phyloP scores from a whole-genome alignment of 2,797 vertebrate species.

The Scolopax rusticola region DNA sequence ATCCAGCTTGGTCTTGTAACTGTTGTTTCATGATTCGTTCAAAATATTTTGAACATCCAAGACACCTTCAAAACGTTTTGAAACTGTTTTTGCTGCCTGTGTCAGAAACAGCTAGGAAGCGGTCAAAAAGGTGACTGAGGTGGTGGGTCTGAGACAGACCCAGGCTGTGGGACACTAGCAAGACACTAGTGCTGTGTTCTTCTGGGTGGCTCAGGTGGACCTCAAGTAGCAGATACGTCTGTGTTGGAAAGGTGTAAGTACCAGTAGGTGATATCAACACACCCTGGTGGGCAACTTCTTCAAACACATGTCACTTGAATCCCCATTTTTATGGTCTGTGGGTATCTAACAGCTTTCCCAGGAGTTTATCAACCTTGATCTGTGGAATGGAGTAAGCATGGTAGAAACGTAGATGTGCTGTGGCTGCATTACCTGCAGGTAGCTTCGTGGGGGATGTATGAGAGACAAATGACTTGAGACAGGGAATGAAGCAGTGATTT shows the following conservation, averaged over 20 bases:
- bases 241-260: not conserved
- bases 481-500: not conserved
- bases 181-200: accelerated
- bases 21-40: too few relatives aligned
- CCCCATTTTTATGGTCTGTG: accelerated
- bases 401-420: not conserved
- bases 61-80: not conserved
- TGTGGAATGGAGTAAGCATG: not conserved
- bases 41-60: too few relatives aligned
- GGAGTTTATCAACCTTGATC: not conserved
- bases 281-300: not conserved
- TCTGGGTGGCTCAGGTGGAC: not conserved
- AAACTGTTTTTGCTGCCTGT: not conserved
- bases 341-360: not conserved
- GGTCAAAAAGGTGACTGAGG: not conserved
- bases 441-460: accelerated
- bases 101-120: not conserved
- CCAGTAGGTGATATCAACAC: not conserved
- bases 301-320: not conserved
- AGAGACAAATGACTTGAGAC: not conserved
- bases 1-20: too few relatives aligned
- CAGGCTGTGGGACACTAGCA: accelerated
- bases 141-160: not conserved
- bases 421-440: not conserved
- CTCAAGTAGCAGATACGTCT: accelerated